Conservation (phyloP, 2,888 invertebrate species). For the Bombylius major region DNA sequence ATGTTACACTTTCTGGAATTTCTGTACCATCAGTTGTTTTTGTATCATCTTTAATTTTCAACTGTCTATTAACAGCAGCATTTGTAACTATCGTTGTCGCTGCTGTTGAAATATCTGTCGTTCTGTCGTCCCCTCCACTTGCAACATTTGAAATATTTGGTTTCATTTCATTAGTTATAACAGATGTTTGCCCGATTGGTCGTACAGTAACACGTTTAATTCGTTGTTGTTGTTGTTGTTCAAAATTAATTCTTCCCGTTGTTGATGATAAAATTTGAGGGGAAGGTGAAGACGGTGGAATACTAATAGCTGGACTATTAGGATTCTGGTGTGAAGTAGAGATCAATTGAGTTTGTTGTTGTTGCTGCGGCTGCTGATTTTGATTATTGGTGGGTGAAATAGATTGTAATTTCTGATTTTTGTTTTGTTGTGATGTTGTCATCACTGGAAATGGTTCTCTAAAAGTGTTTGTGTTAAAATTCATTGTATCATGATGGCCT, state of each 20-base stretch:
- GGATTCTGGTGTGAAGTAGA: not conserved
- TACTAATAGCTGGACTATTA: not conserved
- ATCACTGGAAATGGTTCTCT: conserved; percentile 11
- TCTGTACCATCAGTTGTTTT: conserved; percentile 36
- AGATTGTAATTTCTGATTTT: conserved; percentile 9
- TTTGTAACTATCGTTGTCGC: conserved; percentile 20
- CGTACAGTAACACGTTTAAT: conserved; percentile 9
- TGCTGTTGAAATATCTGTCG: conserved; percentile 24
- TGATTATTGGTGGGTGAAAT: not conserved
- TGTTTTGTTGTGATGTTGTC: conserved; percentile 6
- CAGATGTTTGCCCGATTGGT: conserved; percentile 5
- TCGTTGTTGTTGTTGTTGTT: conserved; percentile 30
- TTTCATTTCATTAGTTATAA: conserved; percentile 1
- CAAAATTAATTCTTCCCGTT: conserved; percentile 22
- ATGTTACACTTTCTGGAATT: conserved; percentile 54
- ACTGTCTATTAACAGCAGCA: conserved; percentile 18
- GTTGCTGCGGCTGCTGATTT: not conserved
- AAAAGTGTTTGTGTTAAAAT: conserved; percentile 5
- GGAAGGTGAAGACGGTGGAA: not conserved
- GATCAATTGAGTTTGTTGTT: not conserved
- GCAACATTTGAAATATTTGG: not conserved
- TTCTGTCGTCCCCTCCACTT: conserved; percentile 26
- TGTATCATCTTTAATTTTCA: conserved; percentile 6
- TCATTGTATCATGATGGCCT: not conserved
- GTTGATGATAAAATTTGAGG: conserved; percentile 23